Base-by-base conservation (phyloP, 2,113 vertebrate genomes). In the Cariama cristata region DNA sequence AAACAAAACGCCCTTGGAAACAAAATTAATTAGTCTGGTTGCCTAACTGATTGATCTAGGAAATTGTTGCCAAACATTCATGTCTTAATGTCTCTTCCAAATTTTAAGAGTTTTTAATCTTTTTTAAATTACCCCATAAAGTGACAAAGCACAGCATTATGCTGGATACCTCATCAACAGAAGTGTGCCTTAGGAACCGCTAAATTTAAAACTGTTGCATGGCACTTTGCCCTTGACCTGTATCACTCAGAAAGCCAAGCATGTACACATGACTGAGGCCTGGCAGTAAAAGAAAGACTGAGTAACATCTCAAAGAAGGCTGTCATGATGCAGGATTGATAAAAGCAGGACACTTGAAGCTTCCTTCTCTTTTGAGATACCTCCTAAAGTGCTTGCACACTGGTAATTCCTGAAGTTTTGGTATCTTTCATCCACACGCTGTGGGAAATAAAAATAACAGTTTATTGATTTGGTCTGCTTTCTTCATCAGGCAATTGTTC, bases 1-100 rank as follows among this genome's bases (percentile, higher is more conserved):
- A 81, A 96, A 90, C 75, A 89, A 63, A 88, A 90, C 26, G 14
- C 38, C 50, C 95, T 90, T 96, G 59, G 95, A 96, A 95, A 97
- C 86, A 86, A 74, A 93, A 82, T 42, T 56, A 89, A 77, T 91
- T 90, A 55, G 32, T 87, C 66, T 81, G 45, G 3, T 87, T 92
- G 85, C 77, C 49, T 95, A 80, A 89, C 90, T 55, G 88, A 93
- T 82, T 79, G 74, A 82, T 92, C 53, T 38, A 38, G 33, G 67
- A 94, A 91, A 79, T 40, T 66, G 50, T 56, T 88, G 90, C 96
- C 96, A 96, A 95, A 86, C 21, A 45, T 56, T 77, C 67, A 69
- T 68, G 79, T 52, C 67, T 60, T 85, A 42, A 27, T 73, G 32
- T 38, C 49, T 62, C 63, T 86, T 96, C 94, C 83, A 96, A 83